Percentiles rank a stretch among this genome's conserved stretches.
These are phyloP conservation scores for Metellina segmentata DNA, from an alignment of 2,888 invertebrate genomes.

Conservation along the genomic window DNA sequence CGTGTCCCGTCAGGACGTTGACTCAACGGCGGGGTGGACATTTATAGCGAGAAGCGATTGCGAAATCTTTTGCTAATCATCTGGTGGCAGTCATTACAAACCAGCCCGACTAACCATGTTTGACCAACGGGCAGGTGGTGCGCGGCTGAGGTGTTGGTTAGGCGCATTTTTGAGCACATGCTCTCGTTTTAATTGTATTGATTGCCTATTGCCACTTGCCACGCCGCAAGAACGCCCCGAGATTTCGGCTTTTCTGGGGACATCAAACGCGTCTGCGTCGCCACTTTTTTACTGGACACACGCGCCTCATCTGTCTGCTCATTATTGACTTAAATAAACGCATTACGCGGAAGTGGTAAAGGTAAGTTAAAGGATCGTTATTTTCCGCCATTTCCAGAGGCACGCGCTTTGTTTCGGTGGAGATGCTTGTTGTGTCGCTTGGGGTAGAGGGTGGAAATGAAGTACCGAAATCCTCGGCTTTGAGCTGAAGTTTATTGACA, in stretches of 20 bases:
- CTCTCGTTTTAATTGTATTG: constrained; percentile 44
- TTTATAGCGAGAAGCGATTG: constrained; percentile 63
- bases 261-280: not conserved
- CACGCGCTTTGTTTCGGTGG: not conserved
- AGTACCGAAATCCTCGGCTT: too few relatives aligned
- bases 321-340: not conserved
- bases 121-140: constrained; percentile 41
- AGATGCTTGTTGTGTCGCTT: too few relatives aligned
- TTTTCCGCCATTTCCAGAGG: not conserved
- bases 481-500: too few relatives aligned
- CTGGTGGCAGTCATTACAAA: constrained; percentile 40
- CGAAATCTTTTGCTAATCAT: constrained; percentile 51
- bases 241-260: not conserved
- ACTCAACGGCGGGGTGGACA: constrained; percentile 17
- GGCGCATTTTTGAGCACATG: constrained; percentile 5
- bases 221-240: too few relatives aligned
- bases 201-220: not conserved
- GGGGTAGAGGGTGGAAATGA: too few relatives aligned
- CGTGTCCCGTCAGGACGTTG: constrained; percentile 44
- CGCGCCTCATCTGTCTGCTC: not conserved
- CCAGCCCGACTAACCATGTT: constrained; percentile 39
- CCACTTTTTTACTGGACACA: too few relatives aligned
- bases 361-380: not conserved
- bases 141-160: constrained; percentile 39
- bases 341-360: not conserved